Conservation (phyloP, 2,888 invertebrate genomes). For the Lottia scabra region DNA sequence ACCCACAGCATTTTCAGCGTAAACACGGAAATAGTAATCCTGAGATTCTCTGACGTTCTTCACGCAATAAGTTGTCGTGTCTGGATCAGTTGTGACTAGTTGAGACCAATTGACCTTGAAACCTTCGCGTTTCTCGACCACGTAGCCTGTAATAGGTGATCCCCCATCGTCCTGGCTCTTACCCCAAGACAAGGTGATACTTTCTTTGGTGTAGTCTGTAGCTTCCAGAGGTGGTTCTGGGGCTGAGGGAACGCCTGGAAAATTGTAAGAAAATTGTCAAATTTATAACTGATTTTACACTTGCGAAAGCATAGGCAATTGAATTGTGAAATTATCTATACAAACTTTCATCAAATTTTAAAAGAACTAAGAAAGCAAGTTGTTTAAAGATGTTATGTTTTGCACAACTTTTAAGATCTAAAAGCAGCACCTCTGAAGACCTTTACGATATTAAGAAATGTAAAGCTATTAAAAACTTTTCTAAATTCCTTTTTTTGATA, state of each 20-base stretch:
- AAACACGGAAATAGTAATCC: constrained; percentile 88
- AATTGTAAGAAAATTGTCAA: not conserved
- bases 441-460: not conserved
- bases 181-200: constrained; percentile 55
- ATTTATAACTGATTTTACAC: too few relatives aligned
- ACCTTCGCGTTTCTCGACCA: constrained; percentile 81
- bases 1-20: constrained; percentile 88
- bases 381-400: too few relatives aligned
- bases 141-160: constrained; percentile 81
- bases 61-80: constrained; percentile 41
- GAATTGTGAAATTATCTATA: too few relatives aligned
- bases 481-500: too few relatives aligned
- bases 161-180: constrained; percentile 78
- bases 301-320: too few relatives aligned
- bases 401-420: too few relatives aligned
- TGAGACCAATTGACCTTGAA: constrained; percentile 56
- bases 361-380: too few relatives aligned
- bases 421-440: too few relatives aligned
- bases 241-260: constrained; percentile 50
- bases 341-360: too few relatives aligned
- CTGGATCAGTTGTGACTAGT: constrained; percentile 71
- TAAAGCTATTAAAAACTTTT: too few relatives aligned
- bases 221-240: constrained; percentile 54
- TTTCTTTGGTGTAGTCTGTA: constrained; percentile 44
- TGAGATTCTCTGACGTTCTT: constrained; percentile 80